Percentiles rank a stretch among this genome's conserved stretches.
phyloP scores from a whole-genome alignment of 2,113 vertebrate species.

The Bubalus kerabau region DNA sequence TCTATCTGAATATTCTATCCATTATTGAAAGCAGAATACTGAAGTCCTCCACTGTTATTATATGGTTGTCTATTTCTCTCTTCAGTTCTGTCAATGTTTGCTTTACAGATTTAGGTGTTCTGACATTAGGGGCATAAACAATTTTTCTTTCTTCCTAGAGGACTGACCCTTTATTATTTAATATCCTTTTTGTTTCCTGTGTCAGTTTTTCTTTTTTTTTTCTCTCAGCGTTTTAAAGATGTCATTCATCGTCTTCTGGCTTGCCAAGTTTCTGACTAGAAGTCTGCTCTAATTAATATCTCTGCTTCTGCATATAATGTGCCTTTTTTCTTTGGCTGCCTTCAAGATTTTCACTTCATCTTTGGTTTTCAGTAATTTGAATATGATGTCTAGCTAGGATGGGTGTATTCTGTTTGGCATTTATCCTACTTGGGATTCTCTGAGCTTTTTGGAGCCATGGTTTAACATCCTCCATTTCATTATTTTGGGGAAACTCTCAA shows the following conservation, averaged over 20 bases:
- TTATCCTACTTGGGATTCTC: background rate
- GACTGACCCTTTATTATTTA: background rate
- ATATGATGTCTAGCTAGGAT: background rate
- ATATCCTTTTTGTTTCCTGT: background rate
- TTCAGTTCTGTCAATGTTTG: background rate
- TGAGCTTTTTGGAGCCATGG: background rate
- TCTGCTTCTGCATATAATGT: background rate
- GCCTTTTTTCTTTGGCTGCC: background rate
- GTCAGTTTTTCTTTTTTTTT: background rate
- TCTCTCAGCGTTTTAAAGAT: background rate
- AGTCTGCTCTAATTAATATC: background rate
- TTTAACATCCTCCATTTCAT: background rate
- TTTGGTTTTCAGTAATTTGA: background rate
- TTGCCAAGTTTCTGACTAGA: background rate
- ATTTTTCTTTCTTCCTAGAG: background rate
- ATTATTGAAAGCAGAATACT: background rate
- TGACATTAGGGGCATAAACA: background rate
- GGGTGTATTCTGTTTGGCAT: background rate
- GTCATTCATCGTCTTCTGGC: background rate
- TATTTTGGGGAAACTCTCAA: slow-evolving; percentile 5
- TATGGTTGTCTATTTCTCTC: background rate
- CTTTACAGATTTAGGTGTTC: background rate
- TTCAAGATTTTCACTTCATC: background rate
- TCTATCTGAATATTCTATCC: background rate
- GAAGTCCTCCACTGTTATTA: background rate